Evolutionary conservation across 2,113 vertebrate species (phyloP), one percentile per base, ranked within the genome.

Genomic region (Bufo gargarizans): DNA sequence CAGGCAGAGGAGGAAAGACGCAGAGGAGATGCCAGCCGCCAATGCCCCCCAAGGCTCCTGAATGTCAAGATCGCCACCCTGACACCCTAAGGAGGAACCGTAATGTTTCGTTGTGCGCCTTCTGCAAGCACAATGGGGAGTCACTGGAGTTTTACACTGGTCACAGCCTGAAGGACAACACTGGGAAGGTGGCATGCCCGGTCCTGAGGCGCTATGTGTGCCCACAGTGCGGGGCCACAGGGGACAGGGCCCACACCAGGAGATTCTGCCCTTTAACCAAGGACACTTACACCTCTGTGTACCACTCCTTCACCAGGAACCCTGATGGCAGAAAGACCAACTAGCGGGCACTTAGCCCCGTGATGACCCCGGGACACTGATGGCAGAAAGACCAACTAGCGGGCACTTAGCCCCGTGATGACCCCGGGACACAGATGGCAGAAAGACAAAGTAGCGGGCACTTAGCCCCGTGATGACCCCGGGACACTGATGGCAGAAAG

Each of bases 81-180:
- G 12, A 5, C 77, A 53, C 49, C 19, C 10, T 55, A 11, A 55
- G 0, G 50, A 11, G 5, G 20, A 12, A 17, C 4, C 55, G 6
- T 3, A 7, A 45, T 0, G 2, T 13, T 3, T n/a, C 3, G 2
- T 47, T 77, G 1, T 97, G 97, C 88, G 92, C 92, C 0, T 98
- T 99, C 91, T 99, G 97, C 91, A 97, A 94, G 16, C 95, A 96
- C 85, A 98, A 99, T 43, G 96, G 96, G 0, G 97, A 98, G 86
- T 93, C 95, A 0, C 91, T 92, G 71, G 4, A 81, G 14, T 92
- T 97, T 22, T 97, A 95, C 91, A 86, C 79, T 1, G 96, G 95
- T 0, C 97, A 99, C 71, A 59, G 92, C 81, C 92, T 99, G 16
- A 96, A 95, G 84, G 95, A 95, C 20, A 90, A 86, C 17, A 50